phyloP scores from a whole-genome alignment of 2,888 invertebrate species.

The Clitarchus hookeri region DNA sequence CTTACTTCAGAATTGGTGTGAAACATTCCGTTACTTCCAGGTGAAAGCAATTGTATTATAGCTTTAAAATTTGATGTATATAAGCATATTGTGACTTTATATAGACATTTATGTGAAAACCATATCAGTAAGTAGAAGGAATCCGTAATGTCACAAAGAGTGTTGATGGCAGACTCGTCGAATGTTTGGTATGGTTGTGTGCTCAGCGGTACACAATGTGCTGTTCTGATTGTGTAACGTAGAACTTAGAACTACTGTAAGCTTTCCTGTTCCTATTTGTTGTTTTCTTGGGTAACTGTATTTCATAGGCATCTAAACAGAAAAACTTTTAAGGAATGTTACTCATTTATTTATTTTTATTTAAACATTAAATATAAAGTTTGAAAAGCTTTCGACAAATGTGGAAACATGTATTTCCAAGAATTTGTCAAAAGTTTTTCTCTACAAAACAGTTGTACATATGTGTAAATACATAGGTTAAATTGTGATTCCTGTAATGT shows the following conservation, averaged over 20 bases:
- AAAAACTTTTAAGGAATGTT: neutral
- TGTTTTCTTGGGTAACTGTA: neutral
- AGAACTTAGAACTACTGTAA: neutral
- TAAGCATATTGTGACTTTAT: neutral
- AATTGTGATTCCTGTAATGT: neutral
- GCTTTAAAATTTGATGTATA: slow-evolving; percentile 12
- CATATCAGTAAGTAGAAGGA: slow-evolving; percentile 8
- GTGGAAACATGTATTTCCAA: neutral
- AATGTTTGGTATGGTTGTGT: neutral
- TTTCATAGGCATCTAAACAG: neutral
- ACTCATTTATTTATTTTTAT: slow-evolving; percentile 9
- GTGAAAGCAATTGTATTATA: slow-evolving; percentile 2
- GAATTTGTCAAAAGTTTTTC: neutral
- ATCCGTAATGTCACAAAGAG: neutral
- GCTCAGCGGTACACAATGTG: neutral
- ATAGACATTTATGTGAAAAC: neutral
- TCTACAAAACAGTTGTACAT: neutral
- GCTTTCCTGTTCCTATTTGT: slow-evolving; percentile 2
- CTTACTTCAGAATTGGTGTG: slow-evolving; percentile 6
- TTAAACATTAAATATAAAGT: neutral
- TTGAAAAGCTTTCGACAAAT: neutral
- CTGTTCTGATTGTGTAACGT: neutral
- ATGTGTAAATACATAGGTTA: slow-evolving; percentile 14
- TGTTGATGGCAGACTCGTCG: neutral
- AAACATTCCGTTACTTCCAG: neutral